Percentiles rank a stretch among this genome's conserved stretches.
phyloP scores from a whole-genome alignment of 2,797 vertebrate genomes.

The Catostomus latipinnis region DNA sequence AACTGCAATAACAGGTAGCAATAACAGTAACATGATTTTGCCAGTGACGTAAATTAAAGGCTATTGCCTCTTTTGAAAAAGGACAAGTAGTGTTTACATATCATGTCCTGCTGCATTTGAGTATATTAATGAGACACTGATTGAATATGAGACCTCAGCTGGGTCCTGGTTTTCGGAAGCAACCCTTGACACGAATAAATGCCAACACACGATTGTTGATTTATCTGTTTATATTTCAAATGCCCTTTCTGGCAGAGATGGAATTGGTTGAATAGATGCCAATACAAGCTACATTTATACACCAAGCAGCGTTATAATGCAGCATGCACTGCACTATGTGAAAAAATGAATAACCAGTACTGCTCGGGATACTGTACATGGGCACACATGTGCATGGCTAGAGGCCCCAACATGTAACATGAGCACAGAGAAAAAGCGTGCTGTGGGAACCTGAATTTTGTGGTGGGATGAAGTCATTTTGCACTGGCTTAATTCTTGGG shows the following conservation, averaged over 20 bases:
- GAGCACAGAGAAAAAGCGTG: neutral
- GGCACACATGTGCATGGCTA: neutral
- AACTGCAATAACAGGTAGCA: no score
- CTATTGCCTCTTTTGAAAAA: no score
- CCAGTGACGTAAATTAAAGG: no score
- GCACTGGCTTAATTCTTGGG: neutral
- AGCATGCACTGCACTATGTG: neutral
- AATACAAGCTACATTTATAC: neutral
- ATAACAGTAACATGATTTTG: no score
- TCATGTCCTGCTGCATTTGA: no score
- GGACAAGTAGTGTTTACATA: no score
- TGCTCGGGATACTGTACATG: neutral
- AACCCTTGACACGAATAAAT: no score
- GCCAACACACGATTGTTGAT: neutral
- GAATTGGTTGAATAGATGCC: neutral
- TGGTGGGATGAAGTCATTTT: neutral
- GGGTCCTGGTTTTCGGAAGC: no score
- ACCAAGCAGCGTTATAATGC: neutral
- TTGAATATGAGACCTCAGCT: no score
- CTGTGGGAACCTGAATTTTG: neutral
- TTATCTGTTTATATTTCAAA: neutral
- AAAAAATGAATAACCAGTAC: neutral
- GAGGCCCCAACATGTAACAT: neutral
- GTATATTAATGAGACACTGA: no score
- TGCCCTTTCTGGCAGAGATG: slow-evolving; percentile 9